Evolutionary conservation across 2,888 invertebrate genomes (phyloP).

Genomic region (Drosophila seclusa): DNA sequence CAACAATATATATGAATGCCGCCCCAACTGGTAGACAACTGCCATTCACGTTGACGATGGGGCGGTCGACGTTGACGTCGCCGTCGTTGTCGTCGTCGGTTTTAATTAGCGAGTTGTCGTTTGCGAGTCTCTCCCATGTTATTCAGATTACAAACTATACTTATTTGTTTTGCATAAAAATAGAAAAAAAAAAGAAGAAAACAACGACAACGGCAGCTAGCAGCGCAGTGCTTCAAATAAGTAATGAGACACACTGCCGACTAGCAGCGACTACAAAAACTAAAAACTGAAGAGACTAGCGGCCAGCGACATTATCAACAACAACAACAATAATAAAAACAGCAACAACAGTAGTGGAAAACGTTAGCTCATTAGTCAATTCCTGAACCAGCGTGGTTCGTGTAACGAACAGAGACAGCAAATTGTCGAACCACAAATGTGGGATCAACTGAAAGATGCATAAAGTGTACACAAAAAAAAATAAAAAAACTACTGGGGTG

Average conservation of each 20-base stretch:
- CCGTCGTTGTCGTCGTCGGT: conserved; percentile 31
- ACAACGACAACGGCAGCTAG: conserved; percentile 18
- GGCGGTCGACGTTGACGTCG: conserved; percentile 9
- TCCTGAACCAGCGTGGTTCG: conserved; percentile 70
- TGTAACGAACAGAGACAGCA: conserved; percentile 73
- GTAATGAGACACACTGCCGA: conserved; percentile 15
- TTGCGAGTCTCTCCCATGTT: conserved; percentile 53
- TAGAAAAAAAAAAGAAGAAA: conserved; percentile 47
- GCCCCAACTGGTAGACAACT: conserved; percentile 53
- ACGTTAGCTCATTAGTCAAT: conserved; percentile 71
- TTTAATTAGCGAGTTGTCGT: conserved; percentile 70
- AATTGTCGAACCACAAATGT: conserved; percentile 73
- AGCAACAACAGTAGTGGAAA: conserved; percentile 33
- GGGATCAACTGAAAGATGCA: conserved; percentile 74
- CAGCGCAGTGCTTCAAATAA: conserved; percentile 32
- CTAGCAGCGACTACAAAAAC: conserved; percentile 4
- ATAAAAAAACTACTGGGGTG: conserved; percentile 29
- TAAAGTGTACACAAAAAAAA: conserved; percentile 18
- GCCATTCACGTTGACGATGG: conserved; percentile 22
- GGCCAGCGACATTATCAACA: conserved; percentile 18
- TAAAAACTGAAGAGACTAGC: conserved; percentile 6
- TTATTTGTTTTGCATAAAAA: conserved; percentile 76
- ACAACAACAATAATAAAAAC: conserved; percentile 1
- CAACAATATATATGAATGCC: conserved; percentile 22
- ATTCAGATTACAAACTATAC: conserved; percentile 77